These are phyloP conservation scores for Chascanopsetta lugubris DNA, from an alignment of 2,113 vertebrate species.

Conservation along the genomic window DNA sequence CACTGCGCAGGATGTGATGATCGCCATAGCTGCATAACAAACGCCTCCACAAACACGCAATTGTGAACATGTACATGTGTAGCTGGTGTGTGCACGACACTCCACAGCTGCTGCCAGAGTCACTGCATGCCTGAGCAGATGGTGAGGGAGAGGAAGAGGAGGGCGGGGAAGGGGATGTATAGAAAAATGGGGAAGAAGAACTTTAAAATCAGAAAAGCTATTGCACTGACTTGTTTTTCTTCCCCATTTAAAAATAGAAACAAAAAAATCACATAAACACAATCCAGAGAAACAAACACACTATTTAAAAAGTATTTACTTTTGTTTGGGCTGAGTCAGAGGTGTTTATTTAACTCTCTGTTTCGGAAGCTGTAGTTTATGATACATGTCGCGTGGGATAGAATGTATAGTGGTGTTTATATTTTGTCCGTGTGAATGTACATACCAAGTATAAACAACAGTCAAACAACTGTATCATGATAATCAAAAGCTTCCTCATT, in stretches of 20 bases:
- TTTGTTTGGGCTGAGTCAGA: not conserved
- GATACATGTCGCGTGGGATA: too few relatives aligned
- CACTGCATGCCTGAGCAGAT: slow-evolving; percentile 77
- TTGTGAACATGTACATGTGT: slow-evolving; percentile 37
- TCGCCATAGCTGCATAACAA: slow-evolving; percentile 26
- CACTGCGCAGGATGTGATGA: slow-evolving; percentile 13
- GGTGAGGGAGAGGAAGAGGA: slow-evolving; percentile 44
- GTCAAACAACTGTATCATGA: not conserved
- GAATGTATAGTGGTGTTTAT: too few relatives aligned
- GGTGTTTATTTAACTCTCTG: not conserved
- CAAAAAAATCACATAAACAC: not conserved
- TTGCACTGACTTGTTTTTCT: not conserved
- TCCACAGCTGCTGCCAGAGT: slow-evolving; percentile 64
- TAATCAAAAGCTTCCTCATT: too few relatives aligned
- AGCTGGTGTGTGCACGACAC: slow-evolving; percentile 6
- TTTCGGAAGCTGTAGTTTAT: not conserved
- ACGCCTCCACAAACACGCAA: slow-evolving; percentile 28
- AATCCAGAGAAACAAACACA: not conserved
- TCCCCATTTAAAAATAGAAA: not conserved
- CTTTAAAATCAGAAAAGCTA: not conserved
- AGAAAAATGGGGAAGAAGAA: not conserved
- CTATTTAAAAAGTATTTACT: not conserved
- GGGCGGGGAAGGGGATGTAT: slow-evolving; percentile 5
- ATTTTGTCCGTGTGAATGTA: too few relatives aligned
- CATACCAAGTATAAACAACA: too few relatives aligned